These are phyloP conservation scores for Branchinecta lynchi DNA, from an alignment of 1,140 invertebrate species.

Conservation along the genomic window DNA sequence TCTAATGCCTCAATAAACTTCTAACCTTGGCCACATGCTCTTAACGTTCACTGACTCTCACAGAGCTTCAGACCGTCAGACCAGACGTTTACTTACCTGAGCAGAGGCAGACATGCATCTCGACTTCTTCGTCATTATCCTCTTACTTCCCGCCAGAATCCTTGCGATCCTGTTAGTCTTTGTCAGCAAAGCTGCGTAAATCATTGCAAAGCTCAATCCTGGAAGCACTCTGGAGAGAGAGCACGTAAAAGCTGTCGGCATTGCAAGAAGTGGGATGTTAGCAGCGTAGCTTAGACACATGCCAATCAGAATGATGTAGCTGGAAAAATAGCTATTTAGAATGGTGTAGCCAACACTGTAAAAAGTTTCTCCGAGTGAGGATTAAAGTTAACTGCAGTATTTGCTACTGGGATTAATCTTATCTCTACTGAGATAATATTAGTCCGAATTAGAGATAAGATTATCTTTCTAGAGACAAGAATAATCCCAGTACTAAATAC, in stretches of 20 bases:
- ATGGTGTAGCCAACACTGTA: too few species aligned
- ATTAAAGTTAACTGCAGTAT: too few species aligned
- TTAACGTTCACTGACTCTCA: neutral
- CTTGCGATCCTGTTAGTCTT: conserved; percentile 73
- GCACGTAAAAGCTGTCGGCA: conserved; percentile 49
- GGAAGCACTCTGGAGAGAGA: conserved; percentile 49
- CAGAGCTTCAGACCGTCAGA: neutral
- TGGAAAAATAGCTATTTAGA: conserved; percentile 23
- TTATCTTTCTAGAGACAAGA: too few species aligned
- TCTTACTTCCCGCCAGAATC: conserved; percentile 65
- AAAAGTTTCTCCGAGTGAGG: too few species aligned
- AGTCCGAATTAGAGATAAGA: too few species aligned
- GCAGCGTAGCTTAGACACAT: conserved; percentile 39
- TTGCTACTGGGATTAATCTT: too few species aligned
- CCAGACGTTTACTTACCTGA: conserved; percentile 27
- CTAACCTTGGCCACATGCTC: too few species aligned
- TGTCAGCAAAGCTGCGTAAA: conserved; percentile 64
- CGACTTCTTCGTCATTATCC: conserved; percentile 59
- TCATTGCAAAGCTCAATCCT: conserved; percentile 61
- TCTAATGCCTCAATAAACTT: too few species aligned
- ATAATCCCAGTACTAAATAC: too few species aligned
- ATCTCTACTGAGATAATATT: too few species aligned
- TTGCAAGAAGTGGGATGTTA: conserved; percentile 52
- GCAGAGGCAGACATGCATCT: conserved; percentile 44
- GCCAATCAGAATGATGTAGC: conserved; percentile 50